Conservation (phyloP, 92 coral and sea anemone genomes). For the Desmophyllum pertusum region DNA sequence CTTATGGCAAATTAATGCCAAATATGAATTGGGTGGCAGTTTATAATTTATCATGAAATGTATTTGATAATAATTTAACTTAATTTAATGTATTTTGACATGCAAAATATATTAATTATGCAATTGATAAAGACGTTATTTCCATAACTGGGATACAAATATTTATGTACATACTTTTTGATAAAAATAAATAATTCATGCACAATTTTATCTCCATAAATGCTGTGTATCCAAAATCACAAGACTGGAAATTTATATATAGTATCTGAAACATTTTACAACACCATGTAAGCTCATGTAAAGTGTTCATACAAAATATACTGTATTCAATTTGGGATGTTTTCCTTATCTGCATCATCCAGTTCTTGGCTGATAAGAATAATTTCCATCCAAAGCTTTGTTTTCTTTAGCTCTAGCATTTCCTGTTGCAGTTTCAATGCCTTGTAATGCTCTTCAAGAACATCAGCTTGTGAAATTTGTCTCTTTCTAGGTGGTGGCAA, state of each 20-base stretch:
- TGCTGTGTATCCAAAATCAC: too few species aligned
- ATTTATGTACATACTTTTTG: too few species aligned
- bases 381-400: conserved; percentile 18
- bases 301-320: conserved; percentile 6
- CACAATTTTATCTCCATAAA: too few species aligned
- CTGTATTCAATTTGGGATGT: background rate
- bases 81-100: background rate
- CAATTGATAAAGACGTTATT: too few species aligned
- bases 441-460: conserved; percentile 25
- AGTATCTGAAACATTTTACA: background rate
- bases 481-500: too few species aligned
- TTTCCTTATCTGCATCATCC: conserved; percentile 7
- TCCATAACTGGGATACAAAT: too few species aligned
- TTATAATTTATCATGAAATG: background rate
- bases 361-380: conserved; percentile 17
- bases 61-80: background rate
- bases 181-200: too few species aligned
- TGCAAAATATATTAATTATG: too few species aligned
- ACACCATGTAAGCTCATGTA: background rate
- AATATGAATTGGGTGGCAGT: background rate
- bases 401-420: conserved; percentile 19
- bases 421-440: conserved; percentile 20
- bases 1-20: background rate
- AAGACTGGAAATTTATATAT: too few species aligned
- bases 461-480: conserved; percentile 26